phyloP scores from a whole-genome alignment of 2,113 vertebrate genomes.

The Podilymbus podiceps region DNA sequence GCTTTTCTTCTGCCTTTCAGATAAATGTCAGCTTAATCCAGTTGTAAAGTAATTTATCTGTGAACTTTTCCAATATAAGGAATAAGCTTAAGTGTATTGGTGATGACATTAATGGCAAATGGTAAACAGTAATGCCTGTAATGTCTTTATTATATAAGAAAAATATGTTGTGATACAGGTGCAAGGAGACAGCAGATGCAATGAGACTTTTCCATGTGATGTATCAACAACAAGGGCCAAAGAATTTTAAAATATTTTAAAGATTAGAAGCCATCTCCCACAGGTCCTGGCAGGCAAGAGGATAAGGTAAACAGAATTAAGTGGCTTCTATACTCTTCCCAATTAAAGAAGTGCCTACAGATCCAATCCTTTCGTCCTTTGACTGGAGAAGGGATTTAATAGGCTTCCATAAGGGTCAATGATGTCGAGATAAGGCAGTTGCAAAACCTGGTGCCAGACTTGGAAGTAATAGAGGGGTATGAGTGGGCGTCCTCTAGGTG shows the following conservation, averaged over 20 bases:
- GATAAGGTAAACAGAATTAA: neutral
- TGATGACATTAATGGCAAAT: neutral
- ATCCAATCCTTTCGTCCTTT: neutral
- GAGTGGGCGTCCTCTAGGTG: neutral
- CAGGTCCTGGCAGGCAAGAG: neutral
- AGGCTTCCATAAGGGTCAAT: neutral
- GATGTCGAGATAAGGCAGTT: rapidly evolving
- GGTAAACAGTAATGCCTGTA: neutral
- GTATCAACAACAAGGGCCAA: neutral
- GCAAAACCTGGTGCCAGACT: neutral
- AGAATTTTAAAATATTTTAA: neutral
- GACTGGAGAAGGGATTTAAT: neutral
- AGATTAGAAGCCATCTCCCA: neutral
- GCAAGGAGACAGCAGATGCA: neutral
- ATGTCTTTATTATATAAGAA: neutral
- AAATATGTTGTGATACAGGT: neutral
- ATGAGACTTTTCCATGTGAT: neutral
- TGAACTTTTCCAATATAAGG: neutral
- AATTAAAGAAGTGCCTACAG: neutral
- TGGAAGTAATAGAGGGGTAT: neutral
- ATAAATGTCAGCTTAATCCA: neutral
- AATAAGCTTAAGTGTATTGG: neutral
- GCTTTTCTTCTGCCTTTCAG: neutral
- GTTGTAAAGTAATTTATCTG: neutral
- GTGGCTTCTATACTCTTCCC: neutral